These are phyloP conservation scores for Sebastiscus albofasciatus DNA, from an alignment of 2,797 vertebrate genomes.

Conservation along the genomic window DNA sequence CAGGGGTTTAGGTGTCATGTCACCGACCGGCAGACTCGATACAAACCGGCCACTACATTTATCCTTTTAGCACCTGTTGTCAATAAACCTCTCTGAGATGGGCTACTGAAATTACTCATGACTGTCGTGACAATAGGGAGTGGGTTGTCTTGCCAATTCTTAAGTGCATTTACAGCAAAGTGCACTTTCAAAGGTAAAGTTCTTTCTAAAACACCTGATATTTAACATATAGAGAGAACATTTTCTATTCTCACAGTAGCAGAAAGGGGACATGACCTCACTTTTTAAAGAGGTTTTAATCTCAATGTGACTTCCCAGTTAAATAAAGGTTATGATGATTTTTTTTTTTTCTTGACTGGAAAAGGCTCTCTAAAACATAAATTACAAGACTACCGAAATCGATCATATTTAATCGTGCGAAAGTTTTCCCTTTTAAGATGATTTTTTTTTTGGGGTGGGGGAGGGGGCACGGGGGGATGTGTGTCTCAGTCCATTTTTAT, in stretches of 20 bases:
- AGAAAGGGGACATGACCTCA: slow-evolving; percentile 7
- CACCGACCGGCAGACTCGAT: background rate
- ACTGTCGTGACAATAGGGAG: background rate
- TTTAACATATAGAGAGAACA: background rate
- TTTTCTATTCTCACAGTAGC: background rate
- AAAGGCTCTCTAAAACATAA: background rate
- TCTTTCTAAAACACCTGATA: background rate
- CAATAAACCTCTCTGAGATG: slow-evolving; percentile 22
- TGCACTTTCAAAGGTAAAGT: slow-evolving; percentile 26
- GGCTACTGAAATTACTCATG: slow-evolving; percentile 15
- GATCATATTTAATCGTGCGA: background rate
- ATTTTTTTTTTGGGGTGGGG: background rate
- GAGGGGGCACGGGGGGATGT: background rate
- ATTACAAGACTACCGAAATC: background rate
- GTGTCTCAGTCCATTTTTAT: background rate
- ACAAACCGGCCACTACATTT: background rate
- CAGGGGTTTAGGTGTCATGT: background rate
- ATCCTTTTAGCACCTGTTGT: slow-evolving; percentile 22
- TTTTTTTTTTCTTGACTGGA: background rate
- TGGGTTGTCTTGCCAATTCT: background rate
- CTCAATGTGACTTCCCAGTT: no score
- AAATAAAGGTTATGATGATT: no score
- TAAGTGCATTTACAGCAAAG: slow-evolving; percentile 50
- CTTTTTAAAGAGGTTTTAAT: no score
- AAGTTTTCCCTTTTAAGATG: background rate